Conservation (phyloP, 2,888 invertebrate species). For the Polydesmus complanatus region DNA sequence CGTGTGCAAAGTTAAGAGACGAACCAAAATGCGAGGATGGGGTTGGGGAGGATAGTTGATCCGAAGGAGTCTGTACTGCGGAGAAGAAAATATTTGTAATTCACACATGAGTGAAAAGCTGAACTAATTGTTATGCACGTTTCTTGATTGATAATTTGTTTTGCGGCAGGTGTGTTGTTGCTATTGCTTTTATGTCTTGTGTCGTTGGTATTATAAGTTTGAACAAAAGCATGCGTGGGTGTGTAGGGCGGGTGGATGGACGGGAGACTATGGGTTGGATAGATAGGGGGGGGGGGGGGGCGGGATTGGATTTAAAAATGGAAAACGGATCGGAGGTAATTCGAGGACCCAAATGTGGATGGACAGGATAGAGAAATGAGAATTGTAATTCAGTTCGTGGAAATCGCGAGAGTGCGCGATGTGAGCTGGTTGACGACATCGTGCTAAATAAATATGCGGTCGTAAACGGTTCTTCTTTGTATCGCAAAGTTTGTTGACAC, state of each 20-base stretch:
- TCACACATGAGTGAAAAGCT: slow-evolving; percentile 9
- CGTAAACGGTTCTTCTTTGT: not conserved
- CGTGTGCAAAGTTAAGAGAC: not conserved
- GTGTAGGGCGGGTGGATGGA: not conserved
- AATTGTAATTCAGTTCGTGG: not conserved
- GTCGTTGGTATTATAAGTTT: no score
- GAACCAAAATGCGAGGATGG: not conserved
- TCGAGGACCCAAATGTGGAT: no score
- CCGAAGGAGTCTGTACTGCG: not conserved
- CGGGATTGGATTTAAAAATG: not conserved
- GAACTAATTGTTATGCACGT: slow-evolving; percentile 6
- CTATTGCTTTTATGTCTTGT: not conserved
- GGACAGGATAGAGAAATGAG: no score
- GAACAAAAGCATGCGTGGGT: not conserved
- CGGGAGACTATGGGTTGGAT: not conserved
- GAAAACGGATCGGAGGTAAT: not conserved
- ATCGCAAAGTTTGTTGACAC: not conserved
- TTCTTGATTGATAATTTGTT: slow-evolving; percentile 10
- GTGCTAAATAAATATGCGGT: not conserved
- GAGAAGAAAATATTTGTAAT: not conserved
- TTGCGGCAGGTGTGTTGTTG: not conserved
- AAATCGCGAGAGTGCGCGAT: not conserved
- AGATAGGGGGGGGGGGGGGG: not conserved
- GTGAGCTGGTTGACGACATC: not conserved
- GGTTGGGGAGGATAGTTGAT: not conserved